These are phyloP conservation scores for Boleophthalmus pectinirostris DNA, from an alignment of 2,113 vertebrate genomes.

Conservation along the genomic window DNA sequence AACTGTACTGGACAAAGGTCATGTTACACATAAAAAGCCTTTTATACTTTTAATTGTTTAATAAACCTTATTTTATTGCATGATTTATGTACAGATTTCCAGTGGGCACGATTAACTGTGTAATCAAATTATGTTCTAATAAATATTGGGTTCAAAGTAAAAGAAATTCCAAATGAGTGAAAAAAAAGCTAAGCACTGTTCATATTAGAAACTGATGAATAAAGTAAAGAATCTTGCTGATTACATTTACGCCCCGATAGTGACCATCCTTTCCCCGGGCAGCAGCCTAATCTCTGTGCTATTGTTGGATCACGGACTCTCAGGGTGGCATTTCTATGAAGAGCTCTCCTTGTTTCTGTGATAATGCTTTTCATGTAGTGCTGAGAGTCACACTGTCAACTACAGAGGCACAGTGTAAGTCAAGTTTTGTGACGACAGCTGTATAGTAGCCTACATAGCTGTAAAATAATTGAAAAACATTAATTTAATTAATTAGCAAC, in stretches of 20 bases:
- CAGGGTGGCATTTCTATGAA: slow-evolving; percentile 52
- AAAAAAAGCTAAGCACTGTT: neutral
- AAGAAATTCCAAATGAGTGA: neutral
- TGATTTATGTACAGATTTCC: neutral
- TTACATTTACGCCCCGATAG: slow-evolving; percentile 13
- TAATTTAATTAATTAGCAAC: neutral
- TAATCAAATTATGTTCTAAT: neutral
- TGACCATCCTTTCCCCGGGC: slow-evolving; percentile 21
- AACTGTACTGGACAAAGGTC: neutral
- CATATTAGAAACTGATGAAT: neutral
- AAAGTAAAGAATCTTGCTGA: neutral
- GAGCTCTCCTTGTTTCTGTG: slow-evolving; percentile 56
- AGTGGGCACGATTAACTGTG: neutral
- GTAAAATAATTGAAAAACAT: slow-evolving; percentile 6
- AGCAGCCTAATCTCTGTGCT: slow-evolving; percentile 62
- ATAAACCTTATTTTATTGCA: neutral
- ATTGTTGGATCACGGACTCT: slow-evolving; percentile 57
- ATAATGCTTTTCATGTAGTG: slow-evolving; percentile 55
- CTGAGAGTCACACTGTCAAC: slow-evolving; percentile 41
- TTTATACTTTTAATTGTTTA: too few relatives aligned
- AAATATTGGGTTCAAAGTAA: neutral
- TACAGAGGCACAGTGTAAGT: slow-evolving; percentile 30
- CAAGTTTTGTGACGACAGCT: slow-evolving; percentile 16
- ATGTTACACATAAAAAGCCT: neutral
- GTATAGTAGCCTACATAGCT: neutral